Percentiles rank a stretch among this genome's conserved stretches.
These are phyloP conservation scores for Euzophera pinguis DNA, from an alignment of 2,888 invertebrate species.

Conservation along the genomic window DNA sequence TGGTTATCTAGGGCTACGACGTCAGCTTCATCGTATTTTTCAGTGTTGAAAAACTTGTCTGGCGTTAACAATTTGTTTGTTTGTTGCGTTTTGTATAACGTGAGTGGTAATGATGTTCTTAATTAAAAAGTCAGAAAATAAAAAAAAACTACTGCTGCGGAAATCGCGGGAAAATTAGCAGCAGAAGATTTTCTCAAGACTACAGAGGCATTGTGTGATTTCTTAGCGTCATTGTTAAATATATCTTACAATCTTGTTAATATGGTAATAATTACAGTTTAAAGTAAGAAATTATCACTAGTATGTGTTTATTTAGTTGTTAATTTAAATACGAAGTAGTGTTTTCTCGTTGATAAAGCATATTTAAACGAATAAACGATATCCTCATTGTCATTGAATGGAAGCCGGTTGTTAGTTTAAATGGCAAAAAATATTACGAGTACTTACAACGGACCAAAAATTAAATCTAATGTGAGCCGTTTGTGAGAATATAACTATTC, in stretches of 20 bases:
- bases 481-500: neutral
- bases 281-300: too few relatives aligned
- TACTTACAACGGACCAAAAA: too few relatives aligned
- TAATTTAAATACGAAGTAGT: too few relatives aligned
- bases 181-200: slow-evolving; percentile 11
- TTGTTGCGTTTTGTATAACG: slow-evolving; percentile 8
- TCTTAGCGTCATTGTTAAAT: neutral
- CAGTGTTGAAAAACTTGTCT: too few relatives aligned
- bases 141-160: slow-evolving; percentile 38
- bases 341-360: too few relatives aligned
- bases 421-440: too few relatives aligned
- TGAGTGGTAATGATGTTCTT: slow-evolving; percentile 26
- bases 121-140: slow-evolving; percentile 36
- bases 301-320: neutral
- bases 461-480: too few relatives aligned
- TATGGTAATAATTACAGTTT: neutral
- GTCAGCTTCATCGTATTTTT: too few relatives aligned
- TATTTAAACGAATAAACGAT: too few relatives aligned
- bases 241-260: neutral
- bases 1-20: slow-evolving; percentile 5
- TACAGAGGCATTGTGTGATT: neutral
- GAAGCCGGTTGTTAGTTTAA: too few relatives aligned
- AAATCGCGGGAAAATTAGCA: slow-evolving; percentile 39
- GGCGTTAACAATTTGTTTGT: too few relatives aligned
- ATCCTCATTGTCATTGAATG: too few relatives aligned